Evolutionary conservation across 2,113 vertebrate genomes (phyloP).

Genomic region (Plecotus auritus): DNA sequence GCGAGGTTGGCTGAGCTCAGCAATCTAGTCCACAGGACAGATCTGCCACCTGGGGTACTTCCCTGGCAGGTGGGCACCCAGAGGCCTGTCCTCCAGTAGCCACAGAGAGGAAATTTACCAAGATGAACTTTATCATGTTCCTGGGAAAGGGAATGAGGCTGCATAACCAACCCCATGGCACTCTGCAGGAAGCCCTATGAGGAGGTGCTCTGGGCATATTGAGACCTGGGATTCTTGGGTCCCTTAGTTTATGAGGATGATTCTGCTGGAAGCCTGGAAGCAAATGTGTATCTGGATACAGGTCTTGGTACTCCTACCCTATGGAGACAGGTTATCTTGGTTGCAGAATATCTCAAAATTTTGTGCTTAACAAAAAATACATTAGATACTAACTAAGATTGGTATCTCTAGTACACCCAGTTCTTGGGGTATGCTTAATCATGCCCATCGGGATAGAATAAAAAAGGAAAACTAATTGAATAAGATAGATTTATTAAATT

Average conservation of each 20-base stretch:
- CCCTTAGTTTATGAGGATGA: not conserved
- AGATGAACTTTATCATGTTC: not conserved
- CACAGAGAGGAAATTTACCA: not conserved
- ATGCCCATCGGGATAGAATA: not conserved
- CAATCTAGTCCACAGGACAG: not conserved
- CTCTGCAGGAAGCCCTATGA: not conserved
- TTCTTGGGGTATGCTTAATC: not conserved
- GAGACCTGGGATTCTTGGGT: not conserved
- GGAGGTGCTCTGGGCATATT: not conserved
- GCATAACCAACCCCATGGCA: not conserved
- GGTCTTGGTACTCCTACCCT: too few species aligned
- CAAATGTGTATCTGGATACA: not conserved
- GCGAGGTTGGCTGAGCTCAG: accelerated
- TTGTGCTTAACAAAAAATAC: not conserved
- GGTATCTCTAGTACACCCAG: not conserved
- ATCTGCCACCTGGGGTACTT: too few species aligned
- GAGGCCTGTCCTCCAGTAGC: not conserved
- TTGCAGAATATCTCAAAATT: not conserved
- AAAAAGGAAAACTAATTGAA: not conserved
- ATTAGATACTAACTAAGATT: too few species aligned
- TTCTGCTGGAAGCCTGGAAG: not conserved
- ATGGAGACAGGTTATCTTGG: not conserved
- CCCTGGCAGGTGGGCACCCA: not conserved
- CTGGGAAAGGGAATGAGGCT: not conserved
- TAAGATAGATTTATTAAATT: not conserved